phyloP scores from a whole-genome alignment of 2,888 invertebrate species.

The Sclerodermus sp. region DNA sequence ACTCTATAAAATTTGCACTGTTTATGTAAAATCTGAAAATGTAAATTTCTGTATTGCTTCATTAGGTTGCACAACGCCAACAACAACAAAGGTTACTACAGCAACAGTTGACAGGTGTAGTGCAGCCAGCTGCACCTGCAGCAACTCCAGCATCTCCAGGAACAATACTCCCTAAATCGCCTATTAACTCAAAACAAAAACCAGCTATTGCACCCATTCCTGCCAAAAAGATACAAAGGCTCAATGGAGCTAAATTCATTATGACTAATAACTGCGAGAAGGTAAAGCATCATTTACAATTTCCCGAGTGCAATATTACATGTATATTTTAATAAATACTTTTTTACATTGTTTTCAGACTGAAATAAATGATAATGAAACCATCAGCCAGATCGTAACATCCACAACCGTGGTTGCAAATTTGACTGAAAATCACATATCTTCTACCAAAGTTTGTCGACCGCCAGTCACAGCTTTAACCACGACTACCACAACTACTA shows the following conservation, averaged over 20 bases:
- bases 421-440: slow-evolving; percentile 48
- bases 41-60: neutral
- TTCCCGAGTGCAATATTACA: neutral
- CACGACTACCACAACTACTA: slow-evolving; percentile 36
- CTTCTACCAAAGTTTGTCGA: slow-evolving; percentile 42
- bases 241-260: slow-evolving; percentile 54
- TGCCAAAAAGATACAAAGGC: slow-evolving; percentile 53
- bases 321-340: neutral
- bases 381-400: slow-evolving; percentile 40
- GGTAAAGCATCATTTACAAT: slow-evolving; percentile 28
- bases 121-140: slow-evolving; percentile 43
- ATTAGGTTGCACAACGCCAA: slow-evolving; percentile 70
- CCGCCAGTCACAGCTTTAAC: slow-evolving; percentile 55
- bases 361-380: slow-evolving; percentile 49
- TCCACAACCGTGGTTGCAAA: slow-evolving; percentile 34
- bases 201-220: slow-evolving; percentile 50
- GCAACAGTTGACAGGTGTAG: slow-evolving; percentile 53
- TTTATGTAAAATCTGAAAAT: neutral
- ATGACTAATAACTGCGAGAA: slow-evolving; percentile 55
- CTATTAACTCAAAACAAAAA: slow-evolving; percentile 49
- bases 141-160: slow-evolving; percentile 46
- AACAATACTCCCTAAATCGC: slow-evolving; percentile 39
- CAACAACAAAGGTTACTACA: slow-evolving; percentile 65
- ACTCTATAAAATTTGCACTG: no score
- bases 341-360: slow-evolving; percentile 31